Evolutionary conservation across 2,888 invertebrate genomes (phyloP).

Genomic region (Pollenia amentaria): DNA sequence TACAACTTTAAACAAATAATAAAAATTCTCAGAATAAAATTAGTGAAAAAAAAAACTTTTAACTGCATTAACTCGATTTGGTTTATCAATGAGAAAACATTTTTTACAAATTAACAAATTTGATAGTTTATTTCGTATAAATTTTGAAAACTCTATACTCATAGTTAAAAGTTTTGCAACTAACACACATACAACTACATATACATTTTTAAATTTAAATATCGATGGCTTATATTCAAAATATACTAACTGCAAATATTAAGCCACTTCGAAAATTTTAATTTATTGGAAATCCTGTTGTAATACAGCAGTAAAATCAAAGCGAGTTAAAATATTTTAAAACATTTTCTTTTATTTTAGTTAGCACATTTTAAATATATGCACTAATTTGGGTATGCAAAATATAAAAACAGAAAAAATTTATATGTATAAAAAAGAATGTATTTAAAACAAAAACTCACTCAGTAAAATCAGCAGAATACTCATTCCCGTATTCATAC

Average conservation of each 20-base stretch:
- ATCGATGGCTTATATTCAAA: too few species aligned
- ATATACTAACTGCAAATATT: too few species aligned
- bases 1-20: too few species aligned
- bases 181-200: not conserved
- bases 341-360: too few species aligned
- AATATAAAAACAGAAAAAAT: not conserved
- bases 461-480: not conserved
- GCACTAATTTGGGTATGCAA: not conserved
- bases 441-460: constrained; percentile 8
- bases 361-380: too few species aligned
- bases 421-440: not conserved
- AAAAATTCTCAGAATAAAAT: not conserved
- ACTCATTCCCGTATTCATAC: constrained; percentile 38
- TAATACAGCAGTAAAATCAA: too few species aligned
- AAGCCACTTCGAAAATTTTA: too few species aligned
- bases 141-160: not conserved
- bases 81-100: constrained; percentile 24
- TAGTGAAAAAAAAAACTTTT: constrained; percentile 17
- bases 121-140: not conserved
- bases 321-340: too few species aligned
- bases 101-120: constrained; percentile 39
- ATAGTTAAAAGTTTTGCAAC: not conserved
- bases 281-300: too few species aligned
- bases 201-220: not conserved
- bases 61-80: constrained; percentile 37